A percentile compares a stretch with the other conserved stretches of the same genome.
Evolutionary conservation across 2,888 invertebrate species (phyloP).

Genomic region (Caenorhabditis sp.): DNA sequence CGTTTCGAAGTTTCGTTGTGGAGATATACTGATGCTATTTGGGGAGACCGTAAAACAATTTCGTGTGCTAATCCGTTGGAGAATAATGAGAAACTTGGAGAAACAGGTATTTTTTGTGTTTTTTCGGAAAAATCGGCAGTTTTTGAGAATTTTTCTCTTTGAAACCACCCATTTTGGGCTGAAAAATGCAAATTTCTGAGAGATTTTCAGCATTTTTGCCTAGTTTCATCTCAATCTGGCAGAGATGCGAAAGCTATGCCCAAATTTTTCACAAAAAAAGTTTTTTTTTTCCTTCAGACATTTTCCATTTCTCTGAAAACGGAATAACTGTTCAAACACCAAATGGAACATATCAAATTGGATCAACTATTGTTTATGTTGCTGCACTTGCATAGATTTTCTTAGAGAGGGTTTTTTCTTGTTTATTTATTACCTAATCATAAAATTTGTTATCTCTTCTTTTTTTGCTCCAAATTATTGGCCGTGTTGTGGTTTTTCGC

Average conservation of each 20-base stretch:
- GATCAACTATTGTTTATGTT: constrained; percentile 46
- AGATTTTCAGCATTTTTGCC: too few relatives aligned
- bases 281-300: background rate
- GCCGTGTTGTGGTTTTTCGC: background rate
- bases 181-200: too few relatives aligned
- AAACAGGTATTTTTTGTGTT: constrained; percentile 19
- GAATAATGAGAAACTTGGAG: constrained; percentile 33
- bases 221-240: constrained; percentile 1
- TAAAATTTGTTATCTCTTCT: constrained; percentile 4
- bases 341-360: constrained; percentile 27
- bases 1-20: constrained; percentile 44
- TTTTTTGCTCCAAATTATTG: too few relatives aligned
- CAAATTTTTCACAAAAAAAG: too few relatives aligned
- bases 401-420: background rate
- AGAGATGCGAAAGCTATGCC: too few relatives aligned
- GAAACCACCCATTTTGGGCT: too few relatives aligned
- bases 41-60: constrained; percentile 46
- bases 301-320: constrained; percentile 1
- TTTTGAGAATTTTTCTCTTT: too few relatives aligned
- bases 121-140: too few relatives aligned
- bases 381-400: constrained; percentile 34
- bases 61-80: constrained; percentile 35
- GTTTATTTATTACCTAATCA: background rate
- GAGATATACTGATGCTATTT: constrained; percentile 43
- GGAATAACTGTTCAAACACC: constrained; percentile 30